Conservation (phyloP, 2,797 vertebrate species). For the Artibeus jamaicensis region DNA sequence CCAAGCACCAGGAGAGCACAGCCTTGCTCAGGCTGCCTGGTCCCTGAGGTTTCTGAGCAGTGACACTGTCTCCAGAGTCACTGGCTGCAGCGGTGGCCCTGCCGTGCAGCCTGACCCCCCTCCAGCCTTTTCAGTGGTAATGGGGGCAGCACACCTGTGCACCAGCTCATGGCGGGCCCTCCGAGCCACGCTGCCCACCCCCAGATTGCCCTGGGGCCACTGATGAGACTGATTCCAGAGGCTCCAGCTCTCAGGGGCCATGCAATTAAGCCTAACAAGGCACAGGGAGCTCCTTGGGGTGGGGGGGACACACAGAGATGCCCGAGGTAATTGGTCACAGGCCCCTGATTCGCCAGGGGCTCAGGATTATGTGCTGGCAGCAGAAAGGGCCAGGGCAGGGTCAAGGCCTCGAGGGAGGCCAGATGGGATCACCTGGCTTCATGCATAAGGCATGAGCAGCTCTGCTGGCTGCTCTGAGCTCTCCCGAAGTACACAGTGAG, state of each 20-base stretch:
- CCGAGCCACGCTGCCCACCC: neutral
- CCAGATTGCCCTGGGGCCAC: conserved; percentile 14
- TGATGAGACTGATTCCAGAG: neutral
- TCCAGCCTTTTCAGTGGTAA: neutral
- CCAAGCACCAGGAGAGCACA: neutral
- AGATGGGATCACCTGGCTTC: conserved; percentile 43
- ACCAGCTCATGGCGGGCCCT: neutral
- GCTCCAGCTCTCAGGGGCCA: conserved; percentile 5
- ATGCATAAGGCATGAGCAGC: conserved; percentile 60
- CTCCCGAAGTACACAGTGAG: neutral
- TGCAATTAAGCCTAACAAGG: conserved; percentile 67
- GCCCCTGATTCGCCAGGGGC: conserved; percentile 10
- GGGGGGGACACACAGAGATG: neutral
- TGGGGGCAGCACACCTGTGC: neutral
- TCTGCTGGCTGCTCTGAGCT: neutral
- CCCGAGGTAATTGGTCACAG: conserved; percentile 56
- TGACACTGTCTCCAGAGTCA: neutral
- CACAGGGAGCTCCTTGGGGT: neutral
- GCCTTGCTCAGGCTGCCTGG: neutral
- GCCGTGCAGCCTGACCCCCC: neutral
- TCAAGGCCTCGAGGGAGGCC: conserved; percentile 50
- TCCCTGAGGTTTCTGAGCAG: neutral
- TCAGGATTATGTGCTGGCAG: conserved; percentile 18
- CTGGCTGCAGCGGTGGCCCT: neutral
- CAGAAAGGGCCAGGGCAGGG: conserved; percentile 31